Conservation (phyloP, 2,113 vertebrate genomes). For the Chascanopsetta lugubris region DNA sequence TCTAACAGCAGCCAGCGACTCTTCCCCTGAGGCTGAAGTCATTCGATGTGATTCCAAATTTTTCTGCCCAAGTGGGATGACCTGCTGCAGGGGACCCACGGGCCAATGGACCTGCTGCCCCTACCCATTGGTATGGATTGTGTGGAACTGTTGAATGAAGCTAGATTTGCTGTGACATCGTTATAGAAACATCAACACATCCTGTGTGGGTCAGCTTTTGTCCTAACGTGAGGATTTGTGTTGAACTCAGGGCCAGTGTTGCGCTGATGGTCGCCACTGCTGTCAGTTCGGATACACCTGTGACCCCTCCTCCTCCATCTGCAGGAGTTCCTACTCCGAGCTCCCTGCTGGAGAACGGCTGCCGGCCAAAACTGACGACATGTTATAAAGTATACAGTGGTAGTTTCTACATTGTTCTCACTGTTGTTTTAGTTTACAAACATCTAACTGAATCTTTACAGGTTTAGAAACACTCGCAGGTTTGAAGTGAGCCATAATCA, state of each 20-base stretch:
- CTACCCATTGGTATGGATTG: conserved; percentile 66
- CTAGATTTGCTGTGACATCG: neutral
- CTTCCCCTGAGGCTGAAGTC: neutral
- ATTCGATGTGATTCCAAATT: conserved; percentile 69
- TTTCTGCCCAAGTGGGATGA: conserved; percentile 57
- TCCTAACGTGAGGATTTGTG: conserved; percentile 18
- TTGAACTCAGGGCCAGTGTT: conserved; percentile 75
- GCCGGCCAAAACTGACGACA: neutral
- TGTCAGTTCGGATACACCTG: conserved; percentile 71
- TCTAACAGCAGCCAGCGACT: conserved; percentile 16
- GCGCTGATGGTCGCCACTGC: conserved; percentile 75
- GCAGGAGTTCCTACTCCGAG: conserved; percentile 31
- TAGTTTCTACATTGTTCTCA: neutral
- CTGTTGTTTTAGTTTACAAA: conserved; percentile 1
- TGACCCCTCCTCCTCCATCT: conserved; percentile 38
- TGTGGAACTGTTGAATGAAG: neutral
- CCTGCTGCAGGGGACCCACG: conserved; percentile 67
- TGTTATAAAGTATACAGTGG: too few species aligned
- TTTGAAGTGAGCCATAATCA: too few species aligned
- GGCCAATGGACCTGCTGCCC: conserved; percentile 79
- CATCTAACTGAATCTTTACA: too few species aligned
- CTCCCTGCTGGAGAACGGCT: conserved; percentile 39
- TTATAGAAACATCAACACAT: neutral
- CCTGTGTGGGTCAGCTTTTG: neutral
- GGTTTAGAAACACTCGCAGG: too few species aligned